Conservation (phyloP, 2,113 vertebrate species). For the Cyphomyrus discorhynchus region DNA sequence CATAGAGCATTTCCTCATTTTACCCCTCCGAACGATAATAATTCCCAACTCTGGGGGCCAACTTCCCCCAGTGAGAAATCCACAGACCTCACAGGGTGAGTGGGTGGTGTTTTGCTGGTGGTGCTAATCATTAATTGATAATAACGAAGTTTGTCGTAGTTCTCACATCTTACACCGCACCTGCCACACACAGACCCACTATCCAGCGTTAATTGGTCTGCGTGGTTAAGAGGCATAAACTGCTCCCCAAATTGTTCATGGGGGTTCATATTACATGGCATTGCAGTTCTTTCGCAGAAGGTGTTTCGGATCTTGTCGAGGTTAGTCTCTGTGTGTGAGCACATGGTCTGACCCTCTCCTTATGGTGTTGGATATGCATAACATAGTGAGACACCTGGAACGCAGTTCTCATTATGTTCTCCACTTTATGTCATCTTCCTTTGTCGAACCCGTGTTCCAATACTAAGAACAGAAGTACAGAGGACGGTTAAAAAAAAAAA, state of each 20-base stretch:
- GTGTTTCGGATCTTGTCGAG: neutral
- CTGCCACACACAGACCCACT: neutral
- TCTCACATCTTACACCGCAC: neutral
- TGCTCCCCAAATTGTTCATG: neutral
- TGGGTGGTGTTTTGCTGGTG: no score
- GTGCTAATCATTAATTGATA: neutral
- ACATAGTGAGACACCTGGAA: neutral
- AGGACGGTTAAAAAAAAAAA: neutral
- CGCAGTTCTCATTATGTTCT: neutral
- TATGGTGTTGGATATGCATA: neutral
- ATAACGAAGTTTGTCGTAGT: neutral
- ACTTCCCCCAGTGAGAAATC: neutral
- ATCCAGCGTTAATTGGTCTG: slow-evolving; percentile 6
- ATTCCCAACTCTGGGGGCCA: neutral
- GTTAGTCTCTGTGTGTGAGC: neutral
- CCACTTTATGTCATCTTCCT: neutral
- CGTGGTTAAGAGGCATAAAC: neutral
- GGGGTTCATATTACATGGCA: neutral
- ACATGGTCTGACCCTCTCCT: neutral
- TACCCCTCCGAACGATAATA: neutral
- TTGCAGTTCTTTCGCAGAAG: neutral
- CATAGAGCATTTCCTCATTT: neutral
- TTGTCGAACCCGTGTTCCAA: neutral
- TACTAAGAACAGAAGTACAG: neutral
- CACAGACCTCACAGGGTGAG: neutral